A percentile compares a stretch with the other conserved stretches of the same genome.
phyloP scores from a whole-genome alignment of 2,797 vertebrate species.

The Anabacerthia variegaticeps region DNA sequence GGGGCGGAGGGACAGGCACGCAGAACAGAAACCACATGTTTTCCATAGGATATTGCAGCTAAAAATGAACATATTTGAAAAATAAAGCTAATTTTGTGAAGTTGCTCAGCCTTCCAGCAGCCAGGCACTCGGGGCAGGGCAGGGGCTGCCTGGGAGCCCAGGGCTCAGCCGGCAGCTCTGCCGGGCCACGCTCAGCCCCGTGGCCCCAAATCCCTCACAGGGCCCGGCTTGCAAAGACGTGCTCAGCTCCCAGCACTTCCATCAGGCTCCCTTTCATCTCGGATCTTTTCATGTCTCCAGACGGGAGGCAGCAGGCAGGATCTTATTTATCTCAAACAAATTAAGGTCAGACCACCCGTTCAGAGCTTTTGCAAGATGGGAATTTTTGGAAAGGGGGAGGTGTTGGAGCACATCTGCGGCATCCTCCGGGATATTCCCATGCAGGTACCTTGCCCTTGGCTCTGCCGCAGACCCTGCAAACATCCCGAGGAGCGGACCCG shows the following conservation, averaged over 20 bases:
- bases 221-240: rapidly evolving
- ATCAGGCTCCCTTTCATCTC: neutral
- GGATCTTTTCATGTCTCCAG: neutral
- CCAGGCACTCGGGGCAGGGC: rapidly evolving
- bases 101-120: neutral
- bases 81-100: neutral
- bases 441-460: rapidly evolving
- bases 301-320: neutral
- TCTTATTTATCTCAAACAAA: neutral
- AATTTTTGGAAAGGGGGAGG: neutral
- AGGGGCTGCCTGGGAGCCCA: neutral
- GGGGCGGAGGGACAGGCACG: rapidly evolving
- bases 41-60: neutral
- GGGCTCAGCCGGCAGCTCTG: neutral
- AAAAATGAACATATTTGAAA: neutral
- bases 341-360: slow-evolving; percentile 22
- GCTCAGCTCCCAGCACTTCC: neutral
- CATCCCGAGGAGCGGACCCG: neutral
- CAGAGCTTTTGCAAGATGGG: neutral
- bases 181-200: neutral
- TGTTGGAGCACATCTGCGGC: neutral
- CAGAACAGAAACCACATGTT: neutral
- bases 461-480: neutral
- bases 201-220: neutral
- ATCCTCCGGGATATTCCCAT: neutral